Evolutionary conservation across 2,113 vertebrate species (phyloP).

Genomic region (Takifugu flavidus): DNA sequence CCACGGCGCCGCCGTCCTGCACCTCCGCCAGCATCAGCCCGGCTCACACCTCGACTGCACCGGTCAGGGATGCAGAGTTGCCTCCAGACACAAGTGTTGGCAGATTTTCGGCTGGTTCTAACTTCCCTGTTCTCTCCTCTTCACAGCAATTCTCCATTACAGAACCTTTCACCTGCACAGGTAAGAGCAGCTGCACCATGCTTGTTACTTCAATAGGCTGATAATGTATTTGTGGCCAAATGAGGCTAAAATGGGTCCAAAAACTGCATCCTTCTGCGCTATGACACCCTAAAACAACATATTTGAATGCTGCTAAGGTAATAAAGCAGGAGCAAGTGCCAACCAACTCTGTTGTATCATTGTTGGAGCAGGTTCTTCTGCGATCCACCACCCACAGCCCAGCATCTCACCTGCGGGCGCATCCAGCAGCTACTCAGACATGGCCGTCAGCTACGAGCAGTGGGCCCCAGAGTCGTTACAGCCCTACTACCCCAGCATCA

Average conservation of each 20-base stretch:
- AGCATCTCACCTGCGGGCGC: constrained; percentile 44
- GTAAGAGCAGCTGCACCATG: constrained; percentile 45
- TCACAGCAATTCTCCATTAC: constrained; percentile 48
- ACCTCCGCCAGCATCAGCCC: constrained; percentile 44
- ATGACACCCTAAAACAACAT: no score
- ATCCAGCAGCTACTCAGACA: constrained; percentile 65
- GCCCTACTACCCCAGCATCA: constrained; percentile 36
- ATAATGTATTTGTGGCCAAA: background rate
- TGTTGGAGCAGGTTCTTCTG: no score
- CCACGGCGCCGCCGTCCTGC: constrained; percentile 53
- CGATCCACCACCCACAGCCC: background rate
- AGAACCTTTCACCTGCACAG: constrained; percentile 55
- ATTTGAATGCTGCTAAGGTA: no score
- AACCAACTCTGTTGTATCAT: no score
- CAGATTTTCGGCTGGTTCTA: background rate
- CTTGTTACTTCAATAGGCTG: background rate
- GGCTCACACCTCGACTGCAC: constrained; percentile 20
- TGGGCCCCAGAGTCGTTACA: constrained; percentile 51
- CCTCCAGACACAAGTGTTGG: background rate
- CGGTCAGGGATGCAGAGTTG: constrained; percentile 47
- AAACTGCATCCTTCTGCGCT: no score
- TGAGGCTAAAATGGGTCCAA: background rate
- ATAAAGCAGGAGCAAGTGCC: no score
- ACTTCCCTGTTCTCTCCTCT: background rate
- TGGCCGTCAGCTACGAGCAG: constrained; percentile 64